Evolutionary conservation across 2,113 vertebrate species (phyloP), one percentile per base, ranked within the genome.

Genomic region (Ancistrus triradiatus): DNA sequence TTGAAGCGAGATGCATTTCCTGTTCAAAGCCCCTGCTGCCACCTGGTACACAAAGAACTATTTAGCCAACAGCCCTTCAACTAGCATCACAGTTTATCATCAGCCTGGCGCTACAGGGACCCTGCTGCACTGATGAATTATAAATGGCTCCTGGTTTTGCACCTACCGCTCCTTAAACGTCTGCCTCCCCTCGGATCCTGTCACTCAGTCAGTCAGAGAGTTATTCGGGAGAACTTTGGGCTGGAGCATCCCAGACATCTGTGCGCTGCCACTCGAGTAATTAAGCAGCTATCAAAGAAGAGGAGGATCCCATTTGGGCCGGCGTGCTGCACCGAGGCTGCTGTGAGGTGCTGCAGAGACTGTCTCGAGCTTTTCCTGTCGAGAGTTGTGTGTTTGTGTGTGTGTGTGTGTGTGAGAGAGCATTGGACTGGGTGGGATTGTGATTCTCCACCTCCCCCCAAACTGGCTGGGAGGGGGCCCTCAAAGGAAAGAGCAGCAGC

Each of bases 361-460:
- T 84, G 86, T 87, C 81, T 87, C 83, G 42, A 62, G 63, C 78
- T 90, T 86, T 81, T 87, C 82, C 84, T 75, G 80, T 85, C 85
- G 83, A 86, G 82, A 85, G 76, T 80, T 71, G 6, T 63, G 35
- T 58, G 27, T 71, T 66, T 65, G 35, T 74, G 46, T 60, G 51
- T 42, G 52, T 71, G 43, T 62, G 50, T 63, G 68, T 74, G 66
- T 31, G 53, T 19, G 64, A 21, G 66, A 11, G 19, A 71, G 65
- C 58, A 66, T 70, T 71, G 80, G 87, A 81, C 86, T 83, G 86
- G 86, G 83, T 85, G 89, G 91, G 90, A 89, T 74, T 76, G 81
- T 73, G 83, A 85, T 84, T 91, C 89, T 85, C 90, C 91, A 86
- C 92, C 91, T 90, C 89, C 88, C 90, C 89, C 89, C 86, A 66